Evolutionary conservation across 2,888 invertebrate species (phyloP).

Genomic region (Ormia ochracea): DNA sequence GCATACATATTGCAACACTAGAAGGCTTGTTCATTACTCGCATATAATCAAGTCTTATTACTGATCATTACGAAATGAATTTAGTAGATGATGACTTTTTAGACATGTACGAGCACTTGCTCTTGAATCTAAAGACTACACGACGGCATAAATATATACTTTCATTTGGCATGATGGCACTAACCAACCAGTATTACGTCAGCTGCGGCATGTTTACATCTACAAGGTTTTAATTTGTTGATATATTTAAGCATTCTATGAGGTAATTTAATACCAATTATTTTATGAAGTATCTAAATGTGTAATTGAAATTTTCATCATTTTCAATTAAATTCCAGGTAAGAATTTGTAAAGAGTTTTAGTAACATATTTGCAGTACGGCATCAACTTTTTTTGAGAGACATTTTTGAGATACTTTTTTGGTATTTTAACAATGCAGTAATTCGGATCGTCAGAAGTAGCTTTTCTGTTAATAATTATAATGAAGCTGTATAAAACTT

Average conservation of each 20-base stretch:
- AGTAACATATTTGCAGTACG: too few relatives aligned
- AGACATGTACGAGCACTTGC: neutral
- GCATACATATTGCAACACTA: neutral
- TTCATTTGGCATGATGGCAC: neutral
- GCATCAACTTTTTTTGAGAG: too few relatives aligned
- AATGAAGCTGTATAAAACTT: too few relatives aligned
- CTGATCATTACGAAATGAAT: slow-evolving; percentile 46
- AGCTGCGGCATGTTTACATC: neutral
- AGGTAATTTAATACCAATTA: slow-evolving; percentile 7
- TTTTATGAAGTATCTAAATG: slow-evolving; percentile 3
- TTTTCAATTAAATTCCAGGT: neutral
- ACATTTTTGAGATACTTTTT: too few relatives aligned
- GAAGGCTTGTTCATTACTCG: slow-evolving; percentile 4
- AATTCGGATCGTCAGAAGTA: too few relatives aligned
- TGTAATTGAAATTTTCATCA: neutral
- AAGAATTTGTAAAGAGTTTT: neutral
- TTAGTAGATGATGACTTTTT: slow-evolving; percentile 15
- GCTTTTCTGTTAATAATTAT: too few relatives aligned
- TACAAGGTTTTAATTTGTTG: slow-evolving; percentile 43
- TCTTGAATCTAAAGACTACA: neutral
- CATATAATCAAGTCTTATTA: slow-evolving; percentile 46
- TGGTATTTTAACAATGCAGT: too few relatives aligned
- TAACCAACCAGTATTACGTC: neutral
- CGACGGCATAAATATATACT: neutral
- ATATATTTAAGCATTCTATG: slow-evolving; percentile 1